Conservation (phyloP, 2,113 vertebrate species). For the Tamias sibiricus region DNA sequence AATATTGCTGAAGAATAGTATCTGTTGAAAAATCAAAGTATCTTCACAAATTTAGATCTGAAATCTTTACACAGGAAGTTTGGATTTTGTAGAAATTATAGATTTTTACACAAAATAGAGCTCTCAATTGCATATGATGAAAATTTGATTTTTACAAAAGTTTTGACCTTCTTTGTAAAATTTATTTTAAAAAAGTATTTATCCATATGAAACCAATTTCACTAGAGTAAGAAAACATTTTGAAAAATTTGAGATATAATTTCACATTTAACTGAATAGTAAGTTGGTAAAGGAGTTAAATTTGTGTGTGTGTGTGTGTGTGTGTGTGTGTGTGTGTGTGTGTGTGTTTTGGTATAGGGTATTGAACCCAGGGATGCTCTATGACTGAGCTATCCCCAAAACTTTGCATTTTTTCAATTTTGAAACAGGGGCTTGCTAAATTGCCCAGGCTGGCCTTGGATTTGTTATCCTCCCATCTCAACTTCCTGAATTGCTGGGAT, state of each 20-base stretch:
- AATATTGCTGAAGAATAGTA: neutral
- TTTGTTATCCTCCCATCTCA: too few species aligned
- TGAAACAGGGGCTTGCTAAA: neutral
- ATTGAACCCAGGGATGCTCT: neutral
- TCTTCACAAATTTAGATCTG: neutral
- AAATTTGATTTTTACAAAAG: slow-evolving; percentile 1
- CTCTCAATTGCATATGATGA: neutral
- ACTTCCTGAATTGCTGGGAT: neutral
- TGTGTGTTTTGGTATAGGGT: too few species aligned
- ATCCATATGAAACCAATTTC: neutral
- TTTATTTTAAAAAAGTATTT: neutral
- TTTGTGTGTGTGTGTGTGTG: neutral
- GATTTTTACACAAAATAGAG: neutral
- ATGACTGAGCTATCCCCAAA: neutral
- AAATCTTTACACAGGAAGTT: neutral
- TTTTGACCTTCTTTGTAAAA: neutral
- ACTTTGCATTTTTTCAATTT: neutral
- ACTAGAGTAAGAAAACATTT: neutral
- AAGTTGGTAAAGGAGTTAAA: slow-evolving; percentile 9
- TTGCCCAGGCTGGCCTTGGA: neutral
- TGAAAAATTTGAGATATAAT: neutral
- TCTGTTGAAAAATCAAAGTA: neutral
- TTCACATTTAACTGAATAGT: neutral
- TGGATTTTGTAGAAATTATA: neutral
- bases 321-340: too few species aligned